phyloP scores from a whole-genome alignment of 2,888 invertebrate species.

The Bembecia ichneumoniformis region DNA sequence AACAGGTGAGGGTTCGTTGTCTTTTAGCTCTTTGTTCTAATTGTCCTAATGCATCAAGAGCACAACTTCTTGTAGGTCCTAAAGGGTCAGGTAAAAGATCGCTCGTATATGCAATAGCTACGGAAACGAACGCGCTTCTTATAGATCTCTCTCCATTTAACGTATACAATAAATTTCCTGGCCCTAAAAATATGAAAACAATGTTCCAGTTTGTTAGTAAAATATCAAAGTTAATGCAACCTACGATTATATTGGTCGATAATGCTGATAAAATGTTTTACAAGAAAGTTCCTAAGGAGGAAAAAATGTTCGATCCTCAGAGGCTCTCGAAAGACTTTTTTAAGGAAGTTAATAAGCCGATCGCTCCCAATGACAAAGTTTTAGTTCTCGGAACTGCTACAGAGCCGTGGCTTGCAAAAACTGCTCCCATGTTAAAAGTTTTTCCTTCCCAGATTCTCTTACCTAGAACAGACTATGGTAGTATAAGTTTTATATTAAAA shows the following conservation, averaged over 20 bases:
- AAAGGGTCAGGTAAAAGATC: slow-evolving; percentile 79
- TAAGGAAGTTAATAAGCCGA: slow-evolving; percentile 78
- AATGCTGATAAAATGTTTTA: slow-evolving; percentile 79
- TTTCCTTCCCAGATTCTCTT: slow-evolving; percentile 72
- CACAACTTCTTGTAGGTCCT: slow-evolving; percentile 80
- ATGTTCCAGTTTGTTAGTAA: slow-evolving; percentile 77
- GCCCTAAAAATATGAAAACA: slow-evolving; percentile 76
- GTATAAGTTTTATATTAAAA: slow-evolving; percentile 67
- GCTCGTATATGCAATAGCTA: slow-evolving; percentile 80
- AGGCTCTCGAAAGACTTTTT: slow-evolving; percentile 77
- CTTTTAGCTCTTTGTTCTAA: slow-evolving; percentile 70
- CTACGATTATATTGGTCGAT: slow-evolving; percentile 80
- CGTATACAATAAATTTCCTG: slow-evolving; percentile 78
- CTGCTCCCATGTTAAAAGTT: slow-evolving; percentile 57
- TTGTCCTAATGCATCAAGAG: slow-evolving; percentile 55
- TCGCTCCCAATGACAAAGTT: slow-evolving; percentile 76
- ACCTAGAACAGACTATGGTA: slow-evolving; percentile 73
- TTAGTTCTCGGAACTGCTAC: slow-evolving; percentile 78
- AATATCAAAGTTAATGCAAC: slow-evolving; percentile 78
- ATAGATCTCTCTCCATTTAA: slow-evolving; percentile 82
- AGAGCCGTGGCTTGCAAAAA: slow-evolving; percentile 76
- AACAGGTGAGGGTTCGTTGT: slow-evolving; percentile 74
- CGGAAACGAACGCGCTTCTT: slow-evolving; percentile 80
- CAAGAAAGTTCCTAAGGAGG: slow-evolving; percentile 75
- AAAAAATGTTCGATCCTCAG: slow-evolving; percentile 77